phyloP scores from a whole-genome alignment of 53 echinoderm and acorn worm species.

The Luidia sarsii region DNA sequence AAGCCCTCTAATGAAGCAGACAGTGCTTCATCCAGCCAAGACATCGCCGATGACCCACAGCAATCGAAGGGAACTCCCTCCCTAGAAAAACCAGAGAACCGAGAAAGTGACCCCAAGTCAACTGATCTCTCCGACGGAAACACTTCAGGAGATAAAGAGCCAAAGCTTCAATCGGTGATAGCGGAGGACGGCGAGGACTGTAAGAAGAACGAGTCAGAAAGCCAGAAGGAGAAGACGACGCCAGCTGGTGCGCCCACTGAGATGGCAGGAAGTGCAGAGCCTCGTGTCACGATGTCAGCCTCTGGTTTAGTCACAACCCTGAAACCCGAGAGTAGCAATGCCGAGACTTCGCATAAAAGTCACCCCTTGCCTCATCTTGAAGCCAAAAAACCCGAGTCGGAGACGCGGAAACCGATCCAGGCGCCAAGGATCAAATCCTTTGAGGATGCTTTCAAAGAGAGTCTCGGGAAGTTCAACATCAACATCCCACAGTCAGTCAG shows the following conservation, averaged over 20 bases:
- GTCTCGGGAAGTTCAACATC: neutral
- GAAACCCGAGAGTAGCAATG: neutral
- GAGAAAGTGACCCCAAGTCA: neutral
- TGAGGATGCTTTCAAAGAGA: conserved; percentile 41
- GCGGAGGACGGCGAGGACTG: neutral
- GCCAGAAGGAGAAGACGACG: neutral
- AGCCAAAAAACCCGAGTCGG: neutral
- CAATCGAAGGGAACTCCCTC: neutral
- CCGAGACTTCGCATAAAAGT: neutral
- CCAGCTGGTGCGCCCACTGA: neutral
- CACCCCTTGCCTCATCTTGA: neutral
- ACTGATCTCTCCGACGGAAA: too few relatives aligned
- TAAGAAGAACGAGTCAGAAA: neutral
- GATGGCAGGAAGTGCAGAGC: neutral
- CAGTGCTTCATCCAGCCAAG: neutral
- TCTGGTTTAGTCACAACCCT: neutral
- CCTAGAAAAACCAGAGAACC: neutral
- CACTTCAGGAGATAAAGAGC: too few relatives aligned
- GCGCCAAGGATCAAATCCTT: neutral
- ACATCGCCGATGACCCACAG: neutral
- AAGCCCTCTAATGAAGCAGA: neutral
- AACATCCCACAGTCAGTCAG: neutral
- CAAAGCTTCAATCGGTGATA: neutral
- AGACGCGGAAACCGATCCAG: neutral
- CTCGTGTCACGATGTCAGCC: neutral